Evolutionary conservation across 2,888 invertebrate species (phyloP).

Genomic region (Xestia xanthographa): DNA sequence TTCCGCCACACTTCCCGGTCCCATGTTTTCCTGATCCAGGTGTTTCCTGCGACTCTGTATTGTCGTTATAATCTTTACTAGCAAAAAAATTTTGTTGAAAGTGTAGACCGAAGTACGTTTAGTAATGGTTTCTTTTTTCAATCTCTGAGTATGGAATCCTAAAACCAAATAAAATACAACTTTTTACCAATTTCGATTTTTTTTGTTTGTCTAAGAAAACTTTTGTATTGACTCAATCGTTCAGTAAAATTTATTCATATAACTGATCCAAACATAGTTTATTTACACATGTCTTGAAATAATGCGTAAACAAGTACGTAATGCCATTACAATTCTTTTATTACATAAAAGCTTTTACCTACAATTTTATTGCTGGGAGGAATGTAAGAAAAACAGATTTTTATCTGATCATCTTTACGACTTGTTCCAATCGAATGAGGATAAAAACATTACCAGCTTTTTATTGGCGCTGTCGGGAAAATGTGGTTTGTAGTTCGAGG

Average conservation of each 20-base stretch:
- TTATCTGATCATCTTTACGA: conserved; percentile 58
- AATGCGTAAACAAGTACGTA: conserved; percentile 5
- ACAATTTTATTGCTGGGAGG: conserved; percentile 38
- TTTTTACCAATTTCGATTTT: too few relatives aligned
- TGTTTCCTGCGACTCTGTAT: too few relatives aligned
- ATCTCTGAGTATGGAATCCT: too few relatives aligned
- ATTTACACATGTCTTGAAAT: neutral
- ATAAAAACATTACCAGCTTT: conserved; percentile 50
- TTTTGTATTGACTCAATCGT: neutral
- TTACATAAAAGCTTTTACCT: conserved; percentile 19
- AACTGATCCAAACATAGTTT: neutral
- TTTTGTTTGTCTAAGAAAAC: neutral
- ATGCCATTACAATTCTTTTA: conserved; percentile 31
- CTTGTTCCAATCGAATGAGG: conserved; percentile 36
- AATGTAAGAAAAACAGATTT: conserved; percentile 45
- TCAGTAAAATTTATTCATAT: neutral
- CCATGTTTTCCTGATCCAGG: too few relatives aligned
- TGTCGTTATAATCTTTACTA: too few relatives aligned
- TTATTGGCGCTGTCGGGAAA: conserved; percentile 20
- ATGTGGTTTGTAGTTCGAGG: neutral
- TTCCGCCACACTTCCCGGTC: too few relatives aligned
- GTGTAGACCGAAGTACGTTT: too few relatives aligned
- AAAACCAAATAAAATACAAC: too few relatives aligned
- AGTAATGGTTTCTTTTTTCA: too few relatives aligned
- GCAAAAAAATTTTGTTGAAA: too few relatives aligned